Base-by-base conservation (phyloP, 2,888 invertebrate genomes). In the Mesochorus sp. region DNA sequence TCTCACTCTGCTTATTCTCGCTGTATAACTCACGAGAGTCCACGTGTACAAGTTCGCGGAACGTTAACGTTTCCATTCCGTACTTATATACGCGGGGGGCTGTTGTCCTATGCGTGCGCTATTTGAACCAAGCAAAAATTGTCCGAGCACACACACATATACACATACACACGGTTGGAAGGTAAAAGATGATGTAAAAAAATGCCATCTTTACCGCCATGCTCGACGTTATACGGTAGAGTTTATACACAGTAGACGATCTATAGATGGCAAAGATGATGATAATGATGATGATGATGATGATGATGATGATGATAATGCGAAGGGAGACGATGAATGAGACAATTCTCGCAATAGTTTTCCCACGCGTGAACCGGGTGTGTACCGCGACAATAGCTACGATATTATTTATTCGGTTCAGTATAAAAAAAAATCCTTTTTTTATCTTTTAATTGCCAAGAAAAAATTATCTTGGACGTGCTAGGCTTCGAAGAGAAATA, bases 31-130 rank as follows among this genome's bases (percentile, higher is more conserved):
- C 53, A 3, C 12, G 49, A 4, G n/a, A 3, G n/a, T 37, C 37
- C 12, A 12, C 12, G 49, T 49, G 44, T 57, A 57, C 68, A 68
- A 68, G 55, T 68, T 68, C 68, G 57, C 31, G 68, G 68, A 68
- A 68, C 55, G 44, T 68, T 68, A 68, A 68, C 57, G 68, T 57
- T 31, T 68, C 68, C 51, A 47, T 68, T 57, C 68, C 68, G 44
- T 51, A 37, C 37, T 37, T 37, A 37, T 37, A 37, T 12, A 12
- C 12, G n/a, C n/a, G 37, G n/a, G 37, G 12, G 37, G 2, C 37
- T 37, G 44, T 12, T 3, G 39, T 37, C 17, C 34, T 28, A 8
- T 47, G 42, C 3, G 19, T 34, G 37, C 37, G 37, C 37, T 37
- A 37, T 57, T 57, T 57, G 17, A 67, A 28, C 10, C 26, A 6